Conservation (phyloP, 2,888 invertebrate genomes). For the Malachius bipustulatus region DNA sequence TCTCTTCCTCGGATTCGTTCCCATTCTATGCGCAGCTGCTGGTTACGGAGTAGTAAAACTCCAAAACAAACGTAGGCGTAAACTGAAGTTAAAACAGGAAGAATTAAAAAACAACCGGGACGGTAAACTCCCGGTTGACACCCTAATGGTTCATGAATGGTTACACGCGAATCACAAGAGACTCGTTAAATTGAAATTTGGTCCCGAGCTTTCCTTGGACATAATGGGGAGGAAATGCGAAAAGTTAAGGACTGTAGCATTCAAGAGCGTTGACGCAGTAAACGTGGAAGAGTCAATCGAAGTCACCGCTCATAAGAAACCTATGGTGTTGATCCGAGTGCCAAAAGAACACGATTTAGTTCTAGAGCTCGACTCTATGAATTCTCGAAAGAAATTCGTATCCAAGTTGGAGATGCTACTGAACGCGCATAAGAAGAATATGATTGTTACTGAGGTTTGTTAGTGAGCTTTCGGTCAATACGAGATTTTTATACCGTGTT, state of each 20-base stretch:
- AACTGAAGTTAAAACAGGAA: slow-evolving; percentile 73
- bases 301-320: slow-evolving; percentile 58
- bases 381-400: slow-evolving; percentile 72
- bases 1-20: slow-evolving; percentile 81
- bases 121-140: slow-evolving; percentile 65
- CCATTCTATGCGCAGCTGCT: slow-evolving; percentile 81
- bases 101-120: slow-evolving; percentile 39
- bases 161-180: slow-evolving; percentile 84
- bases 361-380: slow-evolving; percentile 74
- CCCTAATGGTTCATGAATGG: slow-evolving; percentile 91
- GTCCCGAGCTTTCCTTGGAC: slow-evolving; percentile 75
- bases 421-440: slow-evolving; percentile 67
- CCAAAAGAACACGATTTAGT: slow-evolving; percentile 88
- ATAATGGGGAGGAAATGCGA: slow-evolving; percentile 88
- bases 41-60: slow-evolving; percentile 88
- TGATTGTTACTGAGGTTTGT: slow-evolving; percentile 57
- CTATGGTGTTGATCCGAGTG: slow-evolving; percentile 69
- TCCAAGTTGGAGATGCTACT: slow-evolving; percentile 79
- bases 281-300: slow-evolving; percentile 86
- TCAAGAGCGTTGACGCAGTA: slow-evolving; percentile 63
- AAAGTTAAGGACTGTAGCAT: slow-evolving; percentile 69
- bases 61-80: slow-evolving; percentile 72
- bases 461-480: background rate
- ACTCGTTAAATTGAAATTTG: slow-evolving; percentile 78
- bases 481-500: too few relatives aligned